Percentiles rank a stretch among this genome's conserved stretches.
phyloP scores from a whole-genome alignment of 2,888 invertebrate species.

The Metacarcinus magister region DNA sequence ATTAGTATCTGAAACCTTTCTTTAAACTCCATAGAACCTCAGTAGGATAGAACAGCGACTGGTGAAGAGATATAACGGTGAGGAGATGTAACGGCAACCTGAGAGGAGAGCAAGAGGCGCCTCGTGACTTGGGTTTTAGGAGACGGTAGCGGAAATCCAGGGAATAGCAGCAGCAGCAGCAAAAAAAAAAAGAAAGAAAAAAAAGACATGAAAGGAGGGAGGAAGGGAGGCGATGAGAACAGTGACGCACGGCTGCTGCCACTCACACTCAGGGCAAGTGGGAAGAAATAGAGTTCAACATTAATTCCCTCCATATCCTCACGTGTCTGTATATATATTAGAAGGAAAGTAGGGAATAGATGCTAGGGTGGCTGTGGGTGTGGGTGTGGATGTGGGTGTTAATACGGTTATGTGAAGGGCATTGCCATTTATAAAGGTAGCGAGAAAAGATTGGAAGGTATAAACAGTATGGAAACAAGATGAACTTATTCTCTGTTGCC shows the following conservation, averaged over 20 bases:
- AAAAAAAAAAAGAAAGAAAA: neutral
- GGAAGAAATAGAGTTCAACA: neutral
- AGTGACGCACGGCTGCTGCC: neutral
- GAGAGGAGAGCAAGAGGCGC: neutral
- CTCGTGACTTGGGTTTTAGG: neutral
- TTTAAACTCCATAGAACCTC: neutral
- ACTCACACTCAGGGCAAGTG: neutral
- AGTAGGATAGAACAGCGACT: neutral
- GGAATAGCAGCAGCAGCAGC: neutral
- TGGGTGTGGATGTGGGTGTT: slow-evolving; percentile 18
- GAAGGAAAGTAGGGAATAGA: neutral
- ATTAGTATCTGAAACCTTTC: neutral
- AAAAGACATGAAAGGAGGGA: neutral
- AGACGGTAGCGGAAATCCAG: neutral
- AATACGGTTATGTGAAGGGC: neutral
- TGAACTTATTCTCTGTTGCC: neutral
- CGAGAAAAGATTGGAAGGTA: neutral
- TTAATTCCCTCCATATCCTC: neutral
- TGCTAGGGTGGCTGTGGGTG: neutral
- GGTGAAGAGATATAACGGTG: neutral
- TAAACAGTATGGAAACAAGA: neutral
- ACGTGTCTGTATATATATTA: slow-evolving; percentile 32
- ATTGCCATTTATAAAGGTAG: neutral
- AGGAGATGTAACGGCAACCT: neutral
- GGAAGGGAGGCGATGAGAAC: neutral